These are phyloP conservation scores for Eubasilissa regina DNA, from an alignment of 1,140 invertebrate species.

Conservation along the genomic window DNA sequence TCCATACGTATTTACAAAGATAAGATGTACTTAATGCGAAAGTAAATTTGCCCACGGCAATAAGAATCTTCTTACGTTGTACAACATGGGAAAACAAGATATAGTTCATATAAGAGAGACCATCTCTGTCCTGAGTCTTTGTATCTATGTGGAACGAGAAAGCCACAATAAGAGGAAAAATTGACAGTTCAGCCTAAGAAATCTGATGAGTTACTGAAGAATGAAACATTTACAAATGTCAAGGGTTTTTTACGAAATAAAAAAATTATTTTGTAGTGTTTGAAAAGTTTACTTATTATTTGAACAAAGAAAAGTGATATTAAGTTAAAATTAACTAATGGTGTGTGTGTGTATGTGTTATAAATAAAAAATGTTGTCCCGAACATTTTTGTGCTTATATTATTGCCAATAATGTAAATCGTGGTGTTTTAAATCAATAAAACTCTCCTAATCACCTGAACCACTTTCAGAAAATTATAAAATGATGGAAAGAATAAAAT, in stretches of 20 bases:
- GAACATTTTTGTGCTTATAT: no score
- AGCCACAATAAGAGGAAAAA: background rate
- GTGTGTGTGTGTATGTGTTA: no score
- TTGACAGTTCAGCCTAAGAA: background rate
- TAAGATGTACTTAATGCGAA: slow-evolving; percentile 17
- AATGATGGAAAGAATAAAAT: slow-evolving; percentile 1
- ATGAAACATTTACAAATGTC: background rate
- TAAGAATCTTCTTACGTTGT: slow-evolving; percentile 20
- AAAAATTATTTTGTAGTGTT: background rate
- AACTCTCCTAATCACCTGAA: no score
- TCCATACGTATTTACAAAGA: slow-evolving; percentile 17
- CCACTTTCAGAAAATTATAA: no score
- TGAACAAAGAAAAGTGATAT: no score
- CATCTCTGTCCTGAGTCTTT: background rate
- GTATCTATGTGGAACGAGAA: slow-evolving; percentile 29
- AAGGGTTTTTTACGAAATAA: background rate
- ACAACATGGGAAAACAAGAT: slow-evolving; percentile 35
- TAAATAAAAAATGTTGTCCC: no score
- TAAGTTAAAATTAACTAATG: no score
- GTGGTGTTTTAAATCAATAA: no score
- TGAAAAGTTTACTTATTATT: background rate
- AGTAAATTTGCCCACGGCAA: slow-evolving; percentile 41
- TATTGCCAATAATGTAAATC: no score
- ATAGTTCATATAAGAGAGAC: slow-evolving; percentile 21
- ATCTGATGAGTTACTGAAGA: background rate